Conservation (phyloP, 2,888 invertebrate genomes). For the Clunio marinus region DNA sequence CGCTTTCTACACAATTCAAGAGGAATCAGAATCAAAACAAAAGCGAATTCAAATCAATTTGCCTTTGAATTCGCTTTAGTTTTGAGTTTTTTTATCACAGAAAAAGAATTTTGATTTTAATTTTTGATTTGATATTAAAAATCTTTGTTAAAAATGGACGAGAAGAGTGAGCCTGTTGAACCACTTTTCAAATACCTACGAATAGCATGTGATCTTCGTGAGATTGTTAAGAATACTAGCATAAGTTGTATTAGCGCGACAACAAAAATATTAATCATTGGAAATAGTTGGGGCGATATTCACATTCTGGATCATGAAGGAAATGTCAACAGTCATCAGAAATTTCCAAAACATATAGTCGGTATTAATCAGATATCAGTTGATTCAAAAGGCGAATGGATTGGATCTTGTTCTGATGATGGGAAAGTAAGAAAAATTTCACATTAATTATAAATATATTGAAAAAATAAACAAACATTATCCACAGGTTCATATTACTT, state of each 20-base stretch:
- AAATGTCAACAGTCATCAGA: constrained; percentile 59
- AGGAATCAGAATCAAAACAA: neutral
- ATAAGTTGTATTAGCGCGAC: constrained; percentile 89
- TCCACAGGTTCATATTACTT: constrained; percentile 69
- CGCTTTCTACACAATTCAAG: neutral
- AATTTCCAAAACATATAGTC: constrained; percentile 71
- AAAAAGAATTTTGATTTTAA: neutral
- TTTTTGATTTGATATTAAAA: neutral
- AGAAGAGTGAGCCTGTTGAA: constrained; percentile 53
- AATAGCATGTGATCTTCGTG: constrained; percentile 79
- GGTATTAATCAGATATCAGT: constrained; percentile 94
- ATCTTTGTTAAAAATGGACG: neutral
- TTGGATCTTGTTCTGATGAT: constrained; percentile 89
- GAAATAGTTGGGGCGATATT: constrained; percentile 87
- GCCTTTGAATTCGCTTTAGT: constrained; percentile 5
- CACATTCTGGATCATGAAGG: constrained; percentile 90
- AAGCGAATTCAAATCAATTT: constrained; percentile 8
- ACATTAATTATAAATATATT: neutral
- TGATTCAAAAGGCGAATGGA: constrained; percentile 87
- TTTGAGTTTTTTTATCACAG: neutral
- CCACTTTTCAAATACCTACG: constrained; percentile 90
- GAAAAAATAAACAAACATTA: constrained; percentile 13
- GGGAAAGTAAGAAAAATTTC: constrained; percentile 59
- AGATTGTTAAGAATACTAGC: constrained; percentile 79
- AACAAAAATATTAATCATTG: constrained; percentile 86